Conservation (phyloP, 2,113 vertebrate species). For the Macroglossus sobrinus region DNA sequence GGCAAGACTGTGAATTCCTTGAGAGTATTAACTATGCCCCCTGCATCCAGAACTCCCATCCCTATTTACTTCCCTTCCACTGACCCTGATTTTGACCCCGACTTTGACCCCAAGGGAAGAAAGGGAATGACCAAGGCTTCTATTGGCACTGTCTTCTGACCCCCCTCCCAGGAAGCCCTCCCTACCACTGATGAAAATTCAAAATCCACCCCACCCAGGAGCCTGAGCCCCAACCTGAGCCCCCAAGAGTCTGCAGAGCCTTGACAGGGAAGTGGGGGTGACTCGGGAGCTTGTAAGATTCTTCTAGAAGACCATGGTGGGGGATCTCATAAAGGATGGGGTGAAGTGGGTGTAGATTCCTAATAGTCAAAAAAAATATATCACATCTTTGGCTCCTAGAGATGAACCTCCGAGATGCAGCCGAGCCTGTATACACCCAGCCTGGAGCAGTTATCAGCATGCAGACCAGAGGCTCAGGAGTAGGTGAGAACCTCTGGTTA, state of each 20-base stretch:
- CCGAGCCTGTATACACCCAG: neutral
- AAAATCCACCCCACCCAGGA: neutral
- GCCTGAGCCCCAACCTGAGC: neutral
- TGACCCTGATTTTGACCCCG: neutral
- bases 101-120: neutral
- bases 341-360: accelerated
- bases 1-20: neutral
- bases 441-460: neutral
- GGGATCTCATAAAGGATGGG: neutral
- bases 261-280: accelerated
- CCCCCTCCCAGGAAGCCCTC: neutral
- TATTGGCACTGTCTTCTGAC: neutral
- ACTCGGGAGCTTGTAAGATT: neutral
- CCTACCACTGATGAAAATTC: neutral
- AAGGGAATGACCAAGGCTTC: neutral
- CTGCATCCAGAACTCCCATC: neutral
- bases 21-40: neutral
- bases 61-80: neutral
- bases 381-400: neutral
- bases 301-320: neutral
- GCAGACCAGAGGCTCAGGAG: accelerated
- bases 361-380: neutral
- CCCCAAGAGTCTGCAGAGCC: neutral
- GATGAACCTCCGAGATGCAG: neutral
- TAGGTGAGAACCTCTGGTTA: neutral